Evolutionary conservation across 2,797 vertebrate species (phyloP), one percentile per base, ranked within the genome.

Genomic region (Oceanodroma leucorhoa): DNA sequence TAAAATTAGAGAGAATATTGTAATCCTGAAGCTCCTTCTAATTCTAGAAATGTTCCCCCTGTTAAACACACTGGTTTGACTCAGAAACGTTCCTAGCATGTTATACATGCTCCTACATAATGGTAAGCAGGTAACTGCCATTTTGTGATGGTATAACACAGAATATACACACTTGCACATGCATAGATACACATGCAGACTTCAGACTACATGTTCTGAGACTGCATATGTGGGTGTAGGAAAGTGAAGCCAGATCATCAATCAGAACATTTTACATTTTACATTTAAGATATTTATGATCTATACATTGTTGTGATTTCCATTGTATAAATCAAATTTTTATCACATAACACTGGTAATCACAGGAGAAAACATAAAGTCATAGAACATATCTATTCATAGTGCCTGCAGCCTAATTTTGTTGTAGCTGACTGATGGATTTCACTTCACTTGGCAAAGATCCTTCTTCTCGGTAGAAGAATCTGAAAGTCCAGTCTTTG

Each of bases 291-390:
- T 77, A 30, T 85, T 92, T 73, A 61, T 19, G 38, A 40, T 51
- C 62, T 93, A 40, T 89, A 83, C 22, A 36, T 94, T 91, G 46
- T 40, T 89, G 45, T 72, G 27, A n/a, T 81, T 94, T 83, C 69
- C 14, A 55, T 75, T 93, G 80, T 86, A 66, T 77, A 91, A 94
- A 86, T 96, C 72, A 92, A 91, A 69, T 90, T 41, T 78, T 80
- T 90, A 55, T 88, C 23, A 6, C 23, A 8, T 82, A 71, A 72
- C 13, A 69, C n/a, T 27, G 45, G 55, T 66, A 94, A 77, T 75
- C 6, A 1, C 40, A 40, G 30, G 14, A 72, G 32, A 87, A 86
- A 60, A 7, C 34, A 65, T 62, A 38, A 81, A 75, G 46, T 76
- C 60, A 23, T 79, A 64, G 36, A 36, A 36, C 36, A 36, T 36